Conservation (phyloP, 2,797 vertebrate species). For the Megaceryle alcyon region DNA sequence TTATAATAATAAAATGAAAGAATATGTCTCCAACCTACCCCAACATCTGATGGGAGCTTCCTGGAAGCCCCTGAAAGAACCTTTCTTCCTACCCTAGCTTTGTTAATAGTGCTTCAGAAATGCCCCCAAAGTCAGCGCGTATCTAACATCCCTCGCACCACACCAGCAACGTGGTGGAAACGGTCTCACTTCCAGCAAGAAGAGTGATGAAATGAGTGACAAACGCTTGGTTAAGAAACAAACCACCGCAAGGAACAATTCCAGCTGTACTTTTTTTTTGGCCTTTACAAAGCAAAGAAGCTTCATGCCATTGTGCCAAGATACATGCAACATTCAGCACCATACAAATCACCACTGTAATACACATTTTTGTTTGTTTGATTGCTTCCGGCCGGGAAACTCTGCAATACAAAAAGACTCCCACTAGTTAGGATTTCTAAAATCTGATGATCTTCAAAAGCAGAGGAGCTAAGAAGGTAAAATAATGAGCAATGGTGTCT, state of each 20-base stretch:
- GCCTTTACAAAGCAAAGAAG: slow-evolving; percentile 38
- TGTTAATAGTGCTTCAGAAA: not conserved
- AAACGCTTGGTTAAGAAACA: not conserved
- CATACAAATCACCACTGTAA: not conserved
- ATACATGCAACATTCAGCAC: slow-evolving; percentile 22
- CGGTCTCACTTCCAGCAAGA: not conserved
- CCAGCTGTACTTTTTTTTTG: not conserved
- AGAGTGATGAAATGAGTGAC: not conserved
- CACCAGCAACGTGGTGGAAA: not conserved
- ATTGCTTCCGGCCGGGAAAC: not conserved
- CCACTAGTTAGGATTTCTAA: not conserved
- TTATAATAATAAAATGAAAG: not conserved
- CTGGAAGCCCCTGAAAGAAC: not conserved
- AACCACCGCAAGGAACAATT: not conserved
- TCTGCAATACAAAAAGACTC: fast-evolving
- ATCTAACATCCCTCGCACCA: not conserved
- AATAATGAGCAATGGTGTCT: not conserved
- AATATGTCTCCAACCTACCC: not conserved
- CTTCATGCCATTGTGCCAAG: slow-evolving; percentile 28
- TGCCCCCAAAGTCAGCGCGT: not conserved
- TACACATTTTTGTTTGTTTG: not conserved
- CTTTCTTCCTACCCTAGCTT: not conserved
- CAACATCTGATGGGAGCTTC: not conserved
- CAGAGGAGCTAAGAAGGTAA: slow-evolving; percentile 12
- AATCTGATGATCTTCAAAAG: not conserved